Conservation (phyloP, 2,888 invertebrate species). For the Eumacrocentrus americanus region DNA sequence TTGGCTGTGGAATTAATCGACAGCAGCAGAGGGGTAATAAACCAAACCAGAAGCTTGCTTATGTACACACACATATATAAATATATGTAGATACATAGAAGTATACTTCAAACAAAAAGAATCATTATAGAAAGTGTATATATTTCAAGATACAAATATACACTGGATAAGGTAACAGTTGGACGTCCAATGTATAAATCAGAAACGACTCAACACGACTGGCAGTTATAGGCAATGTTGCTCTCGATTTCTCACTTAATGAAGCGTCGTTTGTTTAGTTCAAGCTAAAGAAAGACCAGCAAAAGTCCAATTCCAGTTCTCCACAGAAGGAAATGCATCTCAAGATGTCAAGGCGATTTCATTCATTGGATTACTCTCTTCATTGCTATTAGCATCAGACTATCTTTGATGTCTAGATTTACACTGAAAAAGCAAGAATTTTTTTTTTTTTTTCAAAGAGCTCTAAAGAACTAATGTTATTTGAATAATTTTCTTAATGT, state of each 20-base stretch:
- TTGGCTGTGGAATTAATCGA: constrained; percentile 3
- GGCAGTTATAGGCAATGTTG: constrained; percentile 8
- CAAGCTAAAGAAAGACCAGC: not conserved
- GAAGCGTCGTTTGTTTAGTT: not conserved
- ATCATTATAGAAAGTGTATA: constrained; percentile 8
- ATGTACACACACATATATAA: not conserved
- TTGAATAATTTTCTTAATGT: too few species aligned
- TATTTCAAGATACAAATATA: constrained; percentile 11
- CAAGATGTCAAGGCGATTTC: constrained; percentile 7
- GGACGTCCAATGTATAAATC: constrained; percentile 4
- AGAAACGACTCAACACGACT: constrained; percentile 7
- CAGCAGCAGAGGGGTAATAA: constrained; percentile 2
- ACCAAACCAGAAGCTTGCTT: not conserved
- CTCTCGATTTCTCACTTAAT: constrained; percentile 11
- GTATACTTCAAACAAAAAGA: constrained; percentile 7
- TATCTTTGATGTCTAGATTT: too few species aligned
- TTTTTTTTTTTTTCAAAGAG: too few species aligned
- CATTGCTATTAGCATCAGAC: not conserved
- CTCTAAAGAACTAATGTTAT: too few species aligned
- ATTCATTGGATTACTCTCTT: not conserved
- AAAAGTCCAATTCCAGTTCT: not conserved
- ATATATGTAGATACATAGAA: not conserved
- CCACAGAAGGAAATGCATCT: not conserved
- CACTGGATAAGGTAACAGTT: constrained; percentile 4
- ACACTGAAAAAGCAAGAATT: too few species aligned